Evolutionary conservation across 1,140 invertebrate genomes (phyloP), one percentile per base, ranked within the genome.

Genomic region (Panagrolaimus sp.): DNA sequence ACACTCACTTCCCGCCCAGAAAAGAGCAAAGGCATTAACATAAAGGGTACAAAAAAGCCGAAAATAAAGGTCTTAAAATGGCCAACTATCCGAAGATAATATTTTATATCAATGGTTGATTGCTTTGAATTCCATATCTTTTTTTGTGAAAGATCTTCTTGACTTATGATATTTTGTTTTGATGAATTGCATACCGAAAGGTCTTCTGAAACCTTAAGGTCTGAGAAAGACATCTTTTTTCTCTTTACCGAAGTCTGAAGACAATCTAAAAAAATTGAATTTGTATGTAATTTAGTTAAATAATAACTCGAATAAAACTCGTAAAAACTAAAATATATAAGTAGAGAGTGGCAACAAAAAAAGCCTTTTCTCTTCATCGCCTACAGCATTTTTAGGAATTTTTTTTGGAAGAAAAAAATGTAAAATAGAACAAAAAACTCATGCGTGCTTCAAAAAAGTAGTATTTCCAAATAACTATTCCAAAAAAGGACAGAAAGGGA

Each of bases 171-270:
- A 16, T 20, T 57, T 27, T 57, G 51, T 57, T 27, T 20, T 11
- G 51, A 57, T 5, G 51, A 57, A 20, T 57, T 57, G n/a, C 27
- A 57, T 20, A 57, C 51, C n/a, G 20, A 57, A 57, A 57, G 51
- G 20, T 57, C 51, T 57, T 57, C 51, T n/a, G 51, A 57, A 11
- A 57, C 51, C 27, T 57, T 57, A 13, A 57, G 51, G 20, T 57
- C 51, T 25, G 51, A 57, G 51, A 57, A 57, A 20, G 51, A 57
- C 51, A 57, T 57, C 27, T 11, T n/a, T n/a, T n/a, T 57, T 20
- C 51, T 20, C 20, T 11, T 27, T 4, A 8, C 20, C 51, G 20
- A 57, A 57, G 31, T 38, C 7, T 7, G 31, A 38, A 38, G 7
- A 7, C 31, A 38, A 7, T 38, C 31, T 38, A 7, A 2, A 38